Base-by-base conservation (phyloP, 2,888 invertebrate species). In the Formica aserva region DNA sequence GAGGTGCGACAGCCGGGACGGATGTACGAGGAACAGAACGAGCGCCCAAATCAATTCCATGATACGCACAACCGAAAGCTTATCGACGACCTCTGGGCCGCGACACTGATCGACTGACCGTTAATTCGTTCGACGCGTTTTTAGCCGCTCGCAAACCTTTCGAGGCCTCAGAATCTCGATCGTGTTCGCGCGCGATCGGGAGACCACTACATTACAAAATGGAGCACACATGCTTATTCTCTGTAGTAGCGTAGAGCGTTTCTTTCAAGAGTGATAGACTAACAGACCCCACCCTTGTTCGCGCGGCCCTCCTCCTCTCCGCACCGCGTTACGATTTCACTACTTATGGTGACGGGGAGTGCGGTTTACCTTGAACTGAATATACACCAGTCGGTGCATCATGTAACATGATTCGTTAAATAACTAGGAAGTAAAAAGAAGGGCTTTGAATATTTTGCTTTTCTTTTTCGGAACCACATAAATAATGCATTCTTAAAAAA, bases 351-450 rank as follows among this genome's bases (percentile, higher is more conserved):
- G 89, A 89, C 91, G 89, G 89, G 86, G 85, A 87, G 88, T 89
- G 90, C 75, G 82, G 91, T 87, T 92, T 82, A 91, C 93, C 93
- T 94, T 91, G 92, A 87, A 88, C 88, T 90, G 89, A 84, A 91
- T 87, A 82, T 45, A 65, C 87, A 86, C 85, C 86, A 85, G 82
- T 87, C 83, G 78, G 60, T n/a, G 65, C 29, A 82, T 13, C 57
- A 60, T 74, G 80, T 60, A 74, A 83, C 66, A 83, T 83, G 81
- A 88, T 89, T 87, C 86, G 67, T 74, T 78, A 78, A 75, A 82
- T 86, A 86, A 89, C 87, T 84, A 84, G 82, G 84, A 88, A 84
- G 69, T 72, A 26, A 85, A 52, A 82, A 84, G 66, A 52, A n/a
- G 6, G 0, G 35, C 45, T 48, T 77, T 29, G 57, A 41, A 8